Base-by-base conservation (phyloP, 2,888 invertebrate species). In the Athripsodes cinereus region DNA sequence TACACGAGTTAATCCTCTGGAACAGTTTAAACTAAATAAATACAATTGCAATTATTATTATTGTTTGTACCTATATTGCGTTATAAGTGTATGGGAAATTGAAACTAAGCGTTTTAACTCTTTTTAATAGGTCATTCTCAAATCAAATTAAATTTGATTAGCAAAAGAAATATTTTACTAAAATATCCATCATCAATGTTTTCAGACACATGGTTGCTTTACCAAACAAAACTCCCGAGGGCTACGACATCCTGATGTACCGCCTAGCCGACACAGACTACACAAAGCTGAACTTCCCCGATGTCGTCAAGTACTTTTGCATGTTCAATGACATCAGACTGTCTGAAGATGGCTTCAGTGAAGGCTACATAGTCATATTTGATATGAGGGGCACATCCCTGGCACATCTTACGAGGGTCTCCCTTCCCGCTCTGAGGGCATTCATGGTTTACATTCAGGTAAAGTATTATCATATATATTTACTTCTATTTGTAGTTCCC, bases 371-470 rank as follows among this genome's bases (percentile, higher is more conserved):
- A 55, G 83, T 85, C 22, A 76, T 85, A 61, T 85, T 86, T 65
- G 86, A 85, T 66, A 85, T 85, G 84, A 84, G 83, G 69, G 82
- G 84, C 18, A 81, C 84, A 64, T 79, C 79, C 48, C 70, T 86
- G n/a, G 84, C 84, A 0, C 86, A 86, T 69, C 69, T 85, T 54
- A 82, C 85, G 0, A 73, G 84, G 65, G 83, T 85, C 11, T 84
- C 82, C 49, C 67, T 85, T 53, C 83, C 84, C 1, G 82, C 83
- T 1, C 68, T 85, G 22, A 72, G 83, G 64, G 81, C 83, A 1
- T 85, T 85, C 67, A 84, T 86, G 82, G 70, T 78, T 62, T 85
- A 85, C 67, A 85, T 85, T 65, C 86, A 86, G 79, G 84, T 84
- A 66, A 60, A 40, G 10, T 26, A 6, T 10, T 26, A 26, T n/a